A percentile compares a stretch with the other conserved stretches of the same genome.
These are phyloP conservation scores for Rhamphomyia laevipes DNA, from an alignment of 2,888 invertebrate genomes.

Conservation along the genomic window DNA sequence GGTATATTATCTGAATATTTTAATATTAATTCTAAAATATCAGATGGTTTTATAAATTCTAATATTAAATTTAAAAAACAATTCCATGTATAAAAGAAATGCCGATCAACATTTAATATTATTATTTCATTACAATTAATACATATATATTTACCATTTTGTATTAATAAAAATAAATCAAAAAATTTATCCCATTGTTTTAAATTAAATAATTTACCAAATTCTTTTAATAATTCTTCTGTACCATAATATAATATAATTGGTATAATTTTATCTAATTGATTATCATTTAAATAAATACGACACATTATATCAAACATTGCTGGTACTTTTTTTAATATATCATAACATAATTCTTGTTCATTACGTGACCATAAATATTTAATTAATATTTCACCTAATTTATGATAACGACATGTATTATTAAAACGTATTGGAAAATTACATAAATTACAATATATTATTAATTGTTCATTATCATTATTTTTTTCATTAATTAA, in stretches of 20 bases:
- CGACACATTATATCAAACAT: slow-evolving; percentile 33
- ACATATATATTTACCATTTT: slow-evolving; percentile 31
- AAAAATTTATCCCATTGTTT: slow-evolving; percentile 33
- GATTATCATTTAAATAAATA: slow-evolving; percentile 33
- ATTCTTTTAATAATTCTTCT: slow-evolving; percentile 29
- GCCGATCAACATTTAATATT: slow-evolving; percentile 27
- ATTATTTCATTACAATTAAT: slow-evolving; percentile 33
- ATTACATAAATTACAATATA: slow-evolving; percentile 31
- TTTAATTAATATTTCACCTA: slow-evolving; percentile 32
- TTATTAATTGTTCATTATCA: slow-evolving; percentile 18
- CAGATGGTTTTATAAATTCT: slow-evolving; percentile 28
- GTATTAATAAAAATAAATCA: slow-evolving; percentile 33
- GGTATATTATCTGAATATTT: slow-evolving; percentile 36
- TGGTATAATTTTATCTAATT: slow-evolving; percentile 32
- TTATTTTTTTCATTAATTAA: slow-evolving; percentile 20
- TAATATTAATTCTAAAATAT: slow-evolving; percentile 30
- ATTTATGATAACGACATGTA: slow-evolving; percentile 30
- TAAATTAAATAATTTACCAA: slow-evolving; percentile 26
- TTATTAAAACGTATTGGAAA: slow-evolving; percentile 34
- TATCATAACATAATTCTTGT: slow-evolving; percentile 33
- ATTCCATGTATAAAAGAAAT: slow-evolving; percentile 37
- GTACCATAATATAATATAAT: slow-evolving; percentile 34
- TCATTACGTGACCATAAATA: slow-evolving; percentile 38
- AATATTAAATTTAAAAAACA: slow-evolving; percentile 32
- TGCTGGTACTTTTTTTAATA: slow-evolving; percentile 32